Evolutionary conservation across 1,140 invertebrate species (phyloP).

Genomic region (Drosophila neocordata): DNA sequence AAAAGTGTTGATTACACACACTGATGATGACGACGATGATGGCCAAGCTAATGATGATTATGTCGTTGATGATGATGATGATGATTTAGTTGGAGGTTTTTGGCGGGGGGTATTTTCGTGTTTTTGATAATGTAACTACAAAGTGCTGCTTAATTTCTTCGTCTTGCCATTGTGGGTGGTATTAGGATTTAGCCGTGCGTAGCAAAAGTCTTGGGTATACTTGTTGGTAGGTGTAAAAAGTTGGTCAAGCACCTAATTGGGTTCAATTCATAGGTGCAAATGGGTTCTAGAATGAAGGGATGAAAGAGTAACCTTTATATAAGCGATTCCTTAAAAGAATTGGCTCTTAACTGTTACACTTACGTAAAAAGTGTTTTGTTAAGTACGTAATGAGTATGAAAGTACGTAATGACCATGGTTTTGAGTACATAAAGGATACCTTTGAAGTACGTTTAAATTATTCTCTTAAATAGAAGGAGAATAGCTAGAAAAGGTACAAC

Average conservation of each 20-base stretch:
- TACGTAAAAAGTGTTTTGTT: no score
- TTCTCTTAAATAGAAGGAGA: no score
- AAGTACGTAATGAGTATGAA: no score
- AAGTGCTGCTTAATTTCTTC: slow-evolving; percentile 56
- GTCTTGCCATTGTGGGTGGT: slow-evolving; percentile 19
- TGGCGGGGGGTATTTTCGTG: background rate
- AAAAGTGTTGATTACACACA: slow-evolving; percentile 77
- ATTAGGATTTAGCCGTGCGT: slow-evolving; percentile 64
- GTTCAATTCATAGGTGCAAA: background rate
- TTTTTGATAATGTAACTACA: slow-evolving; percentile 34
- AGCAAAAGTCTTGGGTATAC: slow-evolving; percentile 51
- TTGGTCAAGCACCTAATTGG: slow-evolving; percentile 38
- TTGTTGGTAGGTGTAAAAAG: slow-evolving; percentile 42
- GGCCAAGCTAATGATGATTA: background rate
- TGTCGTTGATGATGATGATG: slow-evolving; percentile 23
- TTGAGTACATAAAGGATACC: no score
- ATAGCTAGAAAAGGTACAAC: no score
- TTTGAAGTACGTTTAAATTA: no score
- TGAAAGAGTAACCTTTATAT: no score
- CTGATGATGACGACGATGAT: slow-evolving; percentile 19
- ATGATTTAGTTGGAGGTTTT: slow-evolving; percentile 1
- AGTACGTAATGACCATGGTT: no score
- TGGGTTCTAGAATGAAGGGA: no score
- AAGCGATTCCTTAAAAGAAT: no score
- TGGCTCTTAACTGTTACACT: no score